Percentiles rank a stretch among this genome's conserved stretches.
Evolutionary conservation across 2,113 vertebrate genomes (phyloP).

Genomic region (Corapipo altera): DNA sequence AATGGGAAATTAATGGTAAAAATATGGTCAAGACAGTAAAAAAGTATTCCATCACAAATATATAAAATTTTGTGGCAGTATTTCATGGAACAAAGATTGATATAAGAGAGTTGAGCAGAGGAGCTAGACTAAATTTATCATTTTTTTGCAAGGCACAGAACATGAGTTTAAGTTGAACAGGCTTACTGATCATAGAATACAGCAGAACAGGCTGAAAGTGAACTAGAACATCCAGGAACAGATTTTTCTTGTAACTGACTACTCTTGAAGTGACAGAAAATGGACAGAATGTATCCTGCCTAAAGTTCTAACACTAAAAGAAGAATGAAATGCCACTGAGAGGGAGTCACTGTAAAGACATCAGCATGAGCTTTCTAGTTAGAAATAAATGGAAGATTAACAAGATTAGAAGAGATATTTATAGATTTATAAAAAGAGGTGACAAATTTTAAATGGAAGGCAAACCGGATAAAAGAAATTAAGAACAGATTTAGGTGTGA

Average conservation of each 20-base stretch:
- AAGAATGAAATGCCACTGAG: background rate
- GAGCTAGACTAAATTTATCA: background rate
- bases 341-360: background rate
- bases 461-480: background rate
- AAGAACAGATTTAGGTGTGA: background rate
- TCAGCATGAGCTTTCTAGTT: background rate
- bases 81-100: background rate
- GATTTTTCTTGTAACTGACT: background rate
- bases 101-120: background rate
- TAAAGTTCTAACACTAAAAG: background rate
- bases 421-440: background rate
- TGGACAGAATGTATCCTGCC: background rate
- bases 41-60: background rate
- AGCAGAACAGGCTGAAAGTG: background rate
- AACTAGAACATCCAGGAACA: background rate
- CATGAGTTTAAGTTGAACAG: background rate
- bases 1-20: background rate
- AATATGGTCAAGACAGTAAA: background rate
- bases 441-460: background rate
- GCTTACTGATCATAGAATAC: background rate
- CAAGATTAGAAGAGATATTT: background rate
- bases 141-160: background rate
- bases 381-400: background rate
- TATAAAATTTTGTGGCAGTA: background rate
- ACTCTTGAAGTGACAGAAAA: background rate